Percentiles rank a stretch among this genome's conserved stretches.
Conservation (phyloP, 2,113 vertebrate genomes). For the Syrmaticus mikado region DNA sequence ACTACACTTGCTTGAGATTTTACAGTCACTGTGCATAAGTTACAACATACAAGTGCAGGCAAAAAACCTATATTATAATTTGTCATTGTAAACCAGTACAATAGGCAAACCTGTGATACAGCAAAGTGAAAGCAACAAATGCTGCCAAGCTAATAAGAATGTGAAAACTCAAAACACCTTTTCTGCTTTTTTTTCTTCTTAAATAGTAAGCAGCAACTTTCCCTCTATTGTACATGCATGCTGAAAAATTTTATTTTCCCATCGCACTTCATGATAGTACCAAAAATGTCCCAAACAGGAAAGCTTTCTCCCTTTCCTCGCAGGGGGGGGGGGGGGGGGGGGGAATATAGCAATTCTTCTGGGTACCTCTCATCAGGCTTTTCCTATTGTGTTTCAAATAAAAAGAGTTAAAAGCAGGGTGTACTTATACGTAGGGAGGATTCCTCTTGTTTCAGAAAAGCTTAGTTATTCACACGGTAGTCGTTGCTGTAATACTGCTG, state of each 20-base stretch:
- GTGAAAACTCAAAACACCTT: constrained; percentile 49
- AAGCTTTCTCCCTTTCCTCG: background rate
- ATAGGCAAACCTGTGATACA: constrained; percentile 76
- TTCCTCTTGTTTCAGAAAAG: constrained; percentile 43
- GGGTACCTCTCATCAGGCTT: constrained; percentile 7
- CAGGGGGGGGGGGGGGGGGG: no score
- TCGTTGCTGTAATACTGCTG: constrained; percentile 63
- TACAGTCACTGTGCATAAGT: constrained; percentile 72
- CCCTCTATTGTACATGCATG: background rate
- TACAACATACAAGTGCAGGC: constrained; percentile 73
- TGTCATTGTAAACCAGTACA: constrained; percentile 77
- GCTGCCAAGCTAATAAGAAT: constrained; percentile 61
- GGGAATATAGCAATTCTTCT: background rate
- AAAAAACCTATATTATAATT: constrained; percentile 66
- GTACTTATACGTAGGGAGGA: background rate
- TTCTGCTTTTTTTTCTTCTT: background rate
- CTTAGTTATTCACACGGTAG: constrained; percentile 18
- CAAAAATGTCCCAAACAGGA: background rate
- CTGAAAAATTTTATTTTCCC: background rate
- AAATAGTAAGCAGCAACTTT: constrained; percentile 41
- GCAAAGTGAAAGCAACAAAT: constrained; percentile 69
- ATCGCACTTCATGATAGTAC: background rate
- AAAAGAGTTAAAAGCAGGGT: constrained; percentile 17
- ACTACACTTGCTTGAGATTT: constrained; percentile 51
- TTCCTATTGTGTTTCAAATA: background rate